Base-by-base conservation (phyloP, 2,888 invertebrate genomes). In the Phortica magna region DNA sequence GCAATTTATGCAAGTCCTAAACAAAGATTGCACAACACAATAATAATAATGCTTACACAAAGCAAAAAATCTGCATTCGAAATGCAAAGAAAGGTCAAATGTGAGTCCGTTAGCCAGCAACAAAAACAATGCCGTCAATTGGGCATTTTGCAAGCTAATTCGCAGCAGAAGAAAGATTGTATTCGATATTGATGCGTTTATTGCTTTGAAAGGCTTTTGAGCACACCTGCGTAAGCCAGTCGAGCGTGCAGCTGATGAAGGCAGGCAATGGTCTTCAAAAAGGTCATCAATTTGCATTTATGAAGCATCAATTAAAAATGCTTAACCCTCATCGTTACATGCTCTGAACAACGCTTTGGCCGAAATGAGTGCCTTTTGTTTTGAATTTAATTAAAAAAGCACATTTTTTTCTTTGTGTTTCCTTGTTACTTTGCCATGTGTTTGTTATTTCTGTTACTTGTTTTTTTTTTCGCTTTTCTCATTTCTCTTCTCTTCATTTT, bases 281-380 rank as follows among this genome's bases (percentile, higher is more conserved):
- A 76, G 80, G 73, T 84, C 82, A 85, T 85, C 85, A 88, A 88
- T 86, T 85, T 79, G 84, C 83, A 79, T 82, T 85, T 79, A 84
- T 31, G 76, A 80, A 79, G 76, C 71, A 71, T 43, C 71, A 71
- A 71, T 71, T 71, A 71, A 71, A 71, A 71, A 48, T 31, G 53
- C 71, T 53, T 19, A 71, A 53, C 53, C 71, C 12, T 53, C 53
- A 10, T 14, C 68, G 7, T 31, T 42, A 14, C 43, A 7, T 43
- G n/a, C 14, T 68, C 19, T 41, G 2, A 71, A 67, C 41, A 48
- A 19, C 31, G 3, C 17, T 48, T 53, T 4, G 31, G 65, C 68
- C 17, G 6, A 68, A 22, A 39, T 53, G 19, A 71, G 14, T 39
- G 7, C 22, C 64, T 31, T 17, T 64, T 64, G 19, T 22, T 48